A percentile compares a stretch with the other conserved stretches of the same genome.
These are phyloP conservation scores for Limnephilus lunatus DNA, from an alignment of 2,888 invertebrate species.

Conservation along the genomic window DNA sequence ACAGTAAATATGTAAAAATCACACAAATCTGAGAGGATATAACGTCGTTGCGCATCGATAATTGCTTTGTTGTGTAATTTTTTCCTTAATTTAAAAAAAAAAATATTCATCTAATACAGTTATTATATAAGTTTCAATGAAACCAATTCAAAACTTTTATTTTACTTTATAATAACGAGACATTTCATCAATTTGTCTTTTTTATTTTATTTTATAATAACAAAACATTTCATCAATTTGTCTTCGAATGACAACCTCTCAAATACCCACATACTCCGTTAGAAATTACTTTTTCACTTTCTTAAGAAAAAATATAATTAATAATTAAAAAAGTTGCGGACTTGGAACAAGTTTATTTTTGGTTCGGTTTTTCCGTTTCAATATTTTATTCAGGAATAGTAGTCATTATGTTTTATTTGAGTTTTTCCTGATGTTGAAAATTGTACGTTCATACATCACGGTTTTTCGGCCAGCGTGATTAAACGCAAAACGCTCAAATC, in stretches of 20 bases:
- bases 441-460: background rate
- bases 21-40: too few species aligned
- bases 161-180: too few species aligned
- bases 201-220: too few species aligned
- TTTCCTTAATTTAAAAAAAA: too few species aligned
- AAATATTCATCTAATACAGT: too few species aligned
- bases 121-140: too few species aligned
- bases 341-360: background rate
- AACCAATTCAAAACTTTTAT: background rate
- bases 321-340: background rate
- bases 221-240: background rate
- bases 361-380: background rate
- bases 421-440: background rate
- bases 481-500: constrained; percentile 11
- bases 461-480: background rate
- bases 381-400: background rate
- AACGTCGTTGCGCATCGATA: too few species aligned
- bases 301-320: background rate
- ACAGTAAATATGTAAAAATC: too few species aligned
- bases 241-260: background rate
- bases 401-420: background rate
- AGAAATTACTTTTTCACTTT: background rate
- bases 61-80: too few species aligned
- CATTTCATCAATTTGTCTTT: too few species aligned
- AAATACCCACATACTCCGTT: background rate